Evolutionary conservation across 2,888 invertebrate species (phyloP), one percentile per base, ranked within the genome.

Genomic region (Acronicta alni): DNA sequence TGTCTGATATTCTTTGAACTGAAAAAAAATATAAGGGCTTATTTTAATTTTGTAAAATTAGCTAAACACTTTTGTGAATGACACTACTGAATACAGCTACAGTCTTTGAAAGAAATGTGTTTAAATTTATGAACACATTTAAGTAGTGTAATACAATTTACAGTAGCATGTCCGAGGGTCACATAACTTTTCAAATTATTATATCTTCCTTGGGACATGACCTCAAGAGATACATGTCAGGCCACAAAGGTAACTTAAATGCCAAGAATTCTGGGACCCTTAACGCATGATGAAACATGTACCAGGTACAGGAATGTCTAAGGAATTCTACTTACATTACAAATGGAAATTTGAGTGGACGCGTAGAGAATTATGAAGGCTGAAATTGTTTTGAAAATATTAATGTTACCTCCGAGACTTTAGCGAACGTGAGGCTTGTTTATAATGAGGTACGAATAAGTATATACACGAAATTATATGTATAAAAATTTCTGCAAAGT

Each of bases 311-410:
- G 26, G 12, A 15, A 39, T 37, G 20, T 1, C 14, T 41, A 12
- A 9, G 17, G 45, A 53, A 48, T 54, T 37, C n/a, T 17, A 3
- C 20, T 32, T 38, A 32, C 7, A 37, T 51, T 38, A 10, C 17
- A 44, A 67, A 59, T 14, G 39, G 8, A 54, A 61, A 41, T 54
- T 20, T 16, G 44, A 15, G 37, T 43, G 18, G 15, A 51, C 43
- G 52, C 20, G 39, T 37, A 12, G 39, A 39, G 12, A 43, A 51
- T 51, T 43, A 17, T 58, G 6, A 17, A 37, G 37, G 15, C 3
- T 12, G 3, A 63, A 42, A 26, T 23, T 35, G 32, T 39, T 43
- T 43, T 38, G 4, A 42, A 42, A 46, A 35, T 32, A 42, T 23
- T 2, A 15, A 38, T 46, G 12, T 17, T 14, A 18, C 10, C 18